Base-by-base conservation (phyloP, 2,797 vertebrate genomes). In the Psittacula echo region DNA sequence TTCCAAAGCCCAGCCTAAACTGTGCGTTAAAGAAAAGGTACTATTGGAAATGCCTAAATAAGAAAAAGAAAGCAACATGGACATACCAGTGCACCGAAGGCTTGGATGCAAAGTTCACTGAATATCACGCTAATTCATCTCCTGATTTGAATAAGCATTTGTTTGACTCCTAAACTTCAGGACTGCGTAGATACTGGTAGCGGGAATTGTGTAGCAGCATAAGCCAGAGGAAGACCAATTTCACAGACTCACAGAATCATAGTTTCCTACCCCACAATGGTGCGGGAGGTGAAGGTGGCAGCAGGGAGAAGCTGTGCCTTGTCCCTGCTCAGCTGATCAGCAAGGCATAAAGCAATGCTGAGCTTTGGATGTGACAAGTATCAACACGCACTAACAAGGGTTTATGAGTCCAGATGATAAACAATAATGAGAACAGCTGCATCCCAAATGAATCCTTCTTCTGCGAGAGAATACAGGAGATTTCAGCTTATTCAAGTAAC, bases 161-260 rank as follows among this genome's bases (percentile, higher is more conserved):
- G 16, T 1, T 26, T 26, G 68, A 3, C 37, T 44, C 84, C 60
- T 13, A 1, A 32, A 3, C 23, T 3, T 8, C 66, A 13, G 68
- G 27, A 2, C 45, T 7, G 27, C 2, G 0, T 0, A 9, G 3
- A 1, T 5, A 5, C 11, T 3, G 56, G 56, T 1, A 22, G 29
- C 0, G 12, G 68, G 42, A 22, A 5, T 2, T 0, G 13, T 8
- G 51, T 0, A 9, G 71, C 66, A 30, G 58, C 27, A 0, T 1
- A 32, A 58, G 51, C 17, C 48, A n/a, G 21, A 39, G 50, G 9
- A 58, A 65, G 45, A 7, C 2, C 10, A 16, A 10, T 6, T 58
- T 34, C n/a, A 34, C n/a, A 34, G 14, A 34, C 56, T 16, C 56
- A 24, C 56, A 34, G 56, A 24, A 58, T 24, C 56, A 24, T 13